These are phyloP conservation scores for Sebastes taczanowskii DNA, from an alignment of 2,797 vertebrate species.

Conservation along the genomic window DNA sequence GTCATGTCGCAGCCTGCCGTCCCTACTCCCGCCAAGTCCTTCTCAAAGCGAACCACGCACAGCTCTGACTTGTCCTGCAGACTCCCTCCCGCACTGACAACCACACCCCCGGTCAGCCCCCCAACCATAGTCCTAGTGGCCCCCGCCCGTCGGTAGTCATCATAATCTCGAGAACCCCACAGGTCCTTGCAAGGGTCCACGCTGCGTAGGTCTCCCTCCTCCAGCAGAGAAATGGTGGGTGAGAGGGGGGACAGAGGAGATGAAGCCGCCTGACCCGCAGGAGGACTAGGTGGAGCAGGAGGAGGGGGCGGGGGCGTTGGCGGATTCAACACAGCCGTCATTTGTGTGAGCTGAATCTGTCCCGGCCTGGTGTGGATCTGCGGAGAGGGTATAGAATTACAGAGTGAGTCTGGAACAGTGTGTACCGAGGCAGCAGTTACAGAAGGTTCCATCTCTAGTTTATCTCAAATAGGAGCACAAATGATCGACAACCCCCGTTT, in stretches of 20 bases:
- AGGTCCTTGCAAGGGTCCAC: constrained; percentile 86
- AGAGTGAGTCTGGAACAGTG: constrained; percentile 52
- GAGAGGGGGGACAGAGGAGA: constrained; percentile 83
- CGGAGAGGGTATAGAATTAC: constrained; percentile 47
- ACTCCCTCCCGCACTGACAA: constrained; percentile 73
- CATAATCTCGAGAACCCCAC: constrained; percentile 90
- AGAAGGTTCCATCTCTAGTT: neutral
- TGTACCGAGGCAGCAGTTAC: constrained; percentile 28
- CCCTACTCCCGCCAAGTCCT: constrained; percentile 83
- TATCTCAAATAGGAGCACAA: neutral
- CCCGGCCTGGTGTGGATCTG: constrained; percentile 82
- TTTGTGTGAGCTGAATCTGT: constrained; percentile 81
- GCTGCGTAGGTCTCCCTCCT: constrained; percentile 86
- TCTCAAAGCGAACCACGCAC: constrained; percentile 89
- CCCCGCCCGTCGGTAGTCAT: constrained; percentile 88
- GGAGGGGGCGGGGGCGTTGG: constrained; percentile 76
- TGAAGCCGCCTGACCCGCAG: constrained; percentile 71
- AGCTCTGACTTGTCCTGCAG: constrained; percentile 84
- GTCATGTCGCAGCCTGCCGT: constrained; percentile 81
- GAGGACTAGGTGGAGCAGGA: constrained; percentile 77
- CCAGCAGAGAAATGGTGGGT: constrained; percentile 84
- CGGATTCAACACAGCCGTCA: constrained; percentile 80
- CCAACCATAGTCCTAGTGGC: constrained; percentile 85
- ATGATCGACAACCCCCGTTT: neutral
- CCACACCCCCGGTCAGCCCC: constrained; percentile 80